These are phyloP conservation scores for Hyperoplus lanceolatus DNA, from an alignment of 2,797 vertebrate genomes.

Conservation along the genomic window DNA sequence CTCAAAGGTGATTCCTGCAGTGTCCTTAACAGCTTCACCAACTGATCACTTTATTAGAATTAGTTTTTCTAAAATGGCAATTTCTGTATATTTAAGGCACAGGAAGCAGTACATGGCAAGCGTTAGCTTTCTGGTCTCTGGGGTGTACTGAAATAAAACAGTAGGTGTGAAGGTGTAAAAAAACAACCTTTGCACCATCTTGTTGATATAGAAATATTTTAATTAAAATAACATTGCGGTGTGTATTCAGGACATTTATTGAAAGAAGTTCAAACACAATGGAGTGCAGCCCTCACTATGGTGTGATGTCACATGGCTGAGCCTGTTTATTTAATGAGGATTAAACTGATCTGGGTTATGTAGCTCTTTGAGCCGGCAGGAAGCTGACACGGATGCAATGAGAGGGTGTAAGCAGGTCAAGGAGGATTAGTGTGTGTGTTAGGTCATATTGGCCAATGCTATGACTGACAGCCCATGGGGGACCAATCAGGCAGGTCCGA, in stretches of 20 bases:
- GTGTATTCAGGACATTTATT: background rate
- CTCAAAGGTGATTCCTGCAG: constrained; percentile 7
- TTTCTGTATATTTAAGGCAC: background rate
- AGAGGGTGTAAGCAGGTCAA: constrained; percentile 52
- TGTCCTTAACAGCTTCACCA: constrained; percentile 20
- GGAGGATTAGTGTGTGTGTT: constrained; percentile 64
- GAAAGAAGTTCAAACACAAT: background rate
- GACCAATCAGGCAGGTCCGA: constrained; percentile 39
- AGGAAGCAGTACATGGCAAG: background rate
- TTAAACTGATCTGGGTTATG: constrained; percentile 43
- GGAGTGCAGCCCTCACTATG: background rate
- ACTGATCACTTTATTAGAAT: constrained; percentile 1
- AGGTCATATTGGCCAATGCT: constrained; percentile 52
- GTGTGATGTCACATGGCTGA: constrained; percentile 18
- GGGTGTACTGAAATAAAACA: constrained; percentile 3
- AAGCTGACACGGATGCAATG: constrained; percentile 30
- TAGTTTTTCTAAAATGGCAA: background rate
- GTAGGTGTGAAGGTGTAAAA: background rate
- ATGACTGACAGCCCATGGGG: constrained; percentile 63
- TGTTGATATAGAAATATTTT: background rate
- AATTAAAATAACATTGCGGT: background rate
- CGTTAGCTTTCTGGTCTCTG: background rate
- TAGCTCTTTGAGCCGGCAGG: constrained; percentile 38
- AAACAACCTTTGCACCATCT: background rate
- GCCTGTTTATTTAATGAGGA: constrained; percentile 36